Evolutionary conservation across 1,140 invertebrate genomes (phyloP).

Genomic region (Ylistrum balloti): DNA sequence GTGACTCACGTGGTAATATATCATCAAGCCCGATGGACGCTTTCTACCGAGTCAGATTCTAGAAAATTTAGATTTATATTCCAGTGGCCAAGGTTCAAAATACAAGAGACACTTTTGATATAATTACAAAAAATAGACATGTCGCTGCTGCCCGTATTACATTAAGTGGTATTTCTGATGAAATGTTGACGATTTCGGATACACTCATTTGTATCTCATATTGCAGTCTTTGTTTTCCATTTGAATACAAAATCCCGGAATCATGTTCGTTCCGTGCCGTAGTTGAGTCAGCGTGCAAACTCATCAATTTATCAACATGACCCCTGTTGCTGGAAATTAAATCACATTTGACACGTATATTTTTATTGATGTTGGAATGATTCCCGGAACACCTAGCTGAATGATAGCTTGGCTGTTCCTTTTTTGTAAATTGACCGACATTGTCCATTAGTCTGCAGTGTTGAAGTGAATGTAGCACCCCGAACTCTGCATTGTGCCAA

Average conservation of each 20-base stretch:
- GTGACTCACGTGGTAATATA: constrained; percentile 33
- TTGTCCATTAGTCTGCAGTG: not conserved
- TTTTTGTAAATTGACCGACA: not conserved
- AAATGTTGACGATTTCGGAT: not conserved
- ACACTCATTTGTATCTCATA: not conserved
- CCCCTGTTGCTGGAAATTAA: not conserved
- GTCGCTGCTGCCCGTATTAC: not conserved
- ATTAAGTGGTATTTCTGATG: not conserved
- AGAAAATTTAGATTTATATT: constrained; percentile 40
- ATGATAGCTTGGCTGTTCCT: not conserved
- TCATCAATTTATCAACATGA: constrained; percentile 29
- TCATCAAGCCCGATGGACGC: not conserved
- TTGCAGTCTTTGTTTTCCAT: not conserved
- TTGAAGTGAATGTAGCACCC: not conserved
- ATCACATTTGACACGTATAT: not conserved
- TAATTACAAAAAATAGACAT: not conserved
- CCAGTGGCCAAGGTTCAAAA: not conserved
- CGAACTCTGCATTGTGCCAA: not conserved
- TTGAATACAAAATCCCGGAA: constrained; percentile 16
- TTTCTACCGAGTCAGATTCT: constrained; percentile 18
- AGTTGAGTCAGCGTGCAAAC: not conserved
- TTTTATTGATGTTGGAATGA: not conserved
- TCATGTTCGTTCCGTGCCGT: not conserved
- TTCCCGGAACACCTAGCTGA: not conserved
- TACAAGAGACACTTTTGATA: not conserved